These are phyloP conservation scores for Crocallis elinguaria DNA, from an alignment of 2,888 invertebrate genomes.

Conservation along the genomic window DNA sequence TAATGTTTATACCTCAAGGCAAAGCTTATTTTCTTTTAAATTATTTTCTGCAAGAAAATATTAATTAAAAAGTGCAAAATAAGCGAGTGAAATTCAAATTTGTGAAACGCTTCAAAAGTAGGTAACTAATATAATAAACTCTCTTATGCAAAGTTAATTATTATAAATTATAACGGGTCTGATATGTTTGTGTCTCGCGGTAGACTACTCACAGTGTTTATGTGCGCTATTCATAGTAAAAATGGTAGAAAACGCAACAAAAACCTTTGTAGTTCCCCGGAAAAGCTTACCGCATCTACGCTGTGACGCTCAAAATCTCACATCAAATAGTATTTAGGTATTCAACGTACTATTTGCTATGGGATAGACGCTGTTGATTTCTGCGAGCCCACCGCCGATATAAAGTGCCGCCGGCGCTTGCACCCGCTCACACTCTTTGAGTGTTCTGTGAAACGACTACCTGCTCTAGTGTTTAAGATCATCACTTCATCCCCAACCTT, in stretches of 20 bases:
- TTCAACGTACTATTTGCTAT: slow-evolving; percentile 74
- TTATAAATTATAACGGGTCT: too few species aligned
- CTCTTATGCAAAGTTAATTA: too few species aligned
- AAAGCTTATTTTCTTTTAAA: too few species aligned
- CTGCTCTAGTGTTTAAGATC: slow-evolving; percentile 70
- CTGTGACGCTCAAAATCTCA: slow-evolving; percentile 60
- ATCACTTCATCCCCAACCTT: slow-evolving; percentile 54
- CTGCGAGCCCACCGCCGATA: slow-evolving; percentile 59
- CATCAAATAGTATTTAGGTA: slow-evolving; percentile 72
- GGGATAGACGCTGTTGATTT: slow-evolving; percentile 68
- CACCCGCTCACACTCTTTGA: slow-evolving; percentile 68
- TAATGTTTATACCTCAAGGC: too few species aligned
- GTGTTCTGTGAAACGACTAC: slow-evolving; percentile 64
- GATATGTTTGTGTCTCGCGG: not conserved
- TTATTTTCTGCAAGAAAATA: too few species aligned
- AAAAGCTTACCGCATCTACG: slow-evolving; percentile 23
- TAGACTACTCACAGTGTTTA: not conserved
- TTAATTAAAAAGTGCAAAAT: too few species aligned
- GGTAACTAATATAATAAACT: too few species aligned
- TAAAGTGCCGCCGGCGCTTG: slow-evolving; percentile 49
- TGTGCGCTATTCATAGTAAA: not conserved
- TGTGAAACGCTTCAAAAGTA: too few species aligned
- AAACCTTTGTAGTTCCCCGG: slow-evolving; percentile 15
- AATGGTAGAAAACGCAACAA: not conserved
- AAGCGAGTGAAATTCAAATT: too few species aligned